Base-by-base conservation (phyloP, 2,797 vertebrate genomes). In the Rhadinocentrus ornatus region DNA sequence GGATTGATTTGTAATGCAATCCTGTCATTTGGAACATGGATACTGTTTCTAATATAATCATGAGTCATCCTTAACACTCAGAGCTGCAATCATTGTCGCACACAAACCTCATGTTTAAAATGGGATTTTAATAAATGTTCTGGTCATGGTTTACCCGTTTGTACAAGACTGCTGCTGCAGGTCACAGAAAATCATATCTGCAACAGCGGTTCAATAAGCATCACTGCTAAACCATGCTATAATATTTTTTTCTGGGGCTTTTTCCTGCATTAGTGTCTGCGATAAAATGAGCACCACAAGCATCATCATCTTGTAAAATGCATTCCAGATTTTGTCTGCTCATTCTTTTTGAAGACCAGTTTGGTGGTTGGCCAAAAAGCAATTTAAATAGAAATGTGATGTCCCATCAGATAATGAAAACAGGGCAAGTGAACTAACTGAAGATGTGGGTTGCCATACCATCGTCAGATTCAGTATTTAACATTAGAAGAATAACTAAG, bases 161-260 rank as follows among this genome's bases (percentile, higher is more conserved):
- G 48, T 27, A 32, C 1, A 20, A 65, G 46, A 57, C 72, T 61
- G 35, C 50, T 46, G 71, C 35, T 66, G 73, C 67, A 71, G 66
- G 66, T 82, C 80, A 71, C 76, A 71, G 59, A 77, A 34, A 75
- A 69, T 55, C 20, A 15, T 18, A 50, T 73, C 22, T 62, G 70
- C 53, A 65, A 56, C 46, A 68, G 31, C 3, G 58, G 58, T 60
- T 73, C 66, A 63, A 56, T n/a, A 58, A 46, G 52, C 64, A 52
- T 79, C 54, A 20, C 60, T 24, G 50, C 58, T 74, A 35, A 68
- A 78, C 64, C 60, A 61, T 15, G 66, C 26, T 71, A 73, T 66
- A 29, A 4, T 55, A 63, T 63, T 71, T 77, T 32, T 13, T n/a
- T n/a, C 53, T 55, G 44, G 6, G 20, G 44, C 35, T 63, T 67